These are phyloP conservation scores for Molorchus minor DNA, from an alignment of 2,888 invertebrate genomes.

Conservation along the genomic window DNA sequence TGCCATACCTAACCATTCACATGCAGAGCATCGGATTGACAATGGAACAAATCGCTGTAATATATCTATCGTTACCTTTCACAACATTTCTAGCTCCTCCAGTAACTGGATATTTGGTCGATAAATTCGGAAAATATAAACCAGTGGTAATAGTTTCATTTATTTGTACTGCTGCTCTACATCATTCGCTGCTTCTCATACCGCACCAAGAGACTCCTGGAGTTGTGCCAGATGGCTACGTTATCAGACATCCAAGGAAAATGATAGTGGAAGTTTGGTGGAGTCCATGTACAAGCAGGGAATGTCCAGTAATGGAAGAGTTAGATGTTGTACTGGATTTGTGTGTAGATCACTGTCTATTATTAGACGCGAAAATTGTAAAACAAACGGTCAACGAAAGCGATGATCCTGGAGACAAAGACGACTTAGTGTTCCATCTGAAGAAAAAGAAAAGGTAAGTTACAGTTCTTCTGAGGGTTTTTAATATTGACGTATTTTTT, in stretches of 20 bases:
- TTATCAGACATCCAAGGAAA: conserved; percentile 75
- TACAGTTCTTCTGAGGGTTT: too few relatives aligned
- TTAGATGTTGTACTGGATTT: conserved; percentile 77
- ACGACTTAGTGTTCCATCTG: conserved; percentile 68
- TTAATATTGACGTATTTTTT: conserved; percentile 27
- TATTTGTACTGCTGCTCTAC: conserved; percentile 79
- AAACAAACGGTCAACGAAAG: conserved; percentile 51
- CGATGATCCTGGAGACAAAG: conserved; percentile 65
- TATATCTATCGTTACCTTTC: conserved; percentile 86
- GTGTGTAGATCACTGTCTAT: conserved; percentile 77
- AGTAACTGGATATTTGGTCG: conserved; percentile 84
- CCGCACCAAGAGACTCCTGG: conserved; percentile 83
- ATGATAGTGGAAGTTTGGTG: conserved; percentile 83
- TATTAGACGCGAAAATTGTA: conserved; percentile 60
- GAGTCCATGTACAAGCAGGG: conserved; percentile 82
- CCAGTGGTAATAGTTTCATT: conserved; percentile 82
- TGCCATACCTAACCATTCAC: conserved; percentile 89
- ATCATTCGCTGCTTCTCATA: conserved; percentile 80
- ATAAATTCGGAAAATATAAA: conserved; percentile 88
- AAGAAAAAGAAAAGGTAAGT: conserved; percentile 51
- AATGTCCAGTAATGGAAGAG: conserved; percentile 79
- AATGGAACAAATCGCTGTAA: conserved; percentile 86
- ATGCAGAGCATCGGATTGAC: conserved; percentile 90
- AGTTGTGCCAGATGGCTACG: conserved; percentile 77
- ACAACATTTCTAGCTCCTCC: conserved; percentile 88